A percentile compares a stretch with the other conserved stretches of the same genome.
Evolutionary conservation across 2,113 vertebrate species (phyloP).

Genomic region (Irena cyanogastra): DNA sequence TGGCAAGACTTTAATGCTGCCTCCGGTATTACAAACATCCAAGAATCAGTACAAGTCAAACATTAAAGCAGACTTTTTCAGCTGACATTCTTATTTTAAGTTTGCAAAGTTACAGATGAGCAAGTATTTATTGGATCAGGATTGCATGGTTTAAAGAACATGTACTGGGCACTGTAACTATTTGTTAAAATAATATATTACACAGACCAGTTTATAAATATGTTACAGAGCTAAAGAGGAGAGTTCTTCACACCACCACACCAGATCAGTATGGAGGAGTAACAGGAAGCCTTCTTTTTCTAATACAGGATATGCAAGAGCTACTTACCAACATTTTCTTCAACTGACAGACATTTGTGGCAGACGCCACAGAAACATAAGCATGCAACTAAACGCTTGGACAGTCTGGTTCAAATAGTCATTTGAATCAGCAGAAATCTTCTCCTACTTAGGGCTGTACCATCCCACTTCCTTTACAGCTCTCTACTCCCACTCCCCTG

Average conservation of each 20-base stretch:
- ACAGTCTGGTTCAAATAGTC: neutral
- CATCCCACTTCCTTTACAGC: neutral
- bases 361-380: neutral
- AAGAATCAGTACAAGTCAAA: neutral
- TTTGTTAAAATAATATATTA: neutral
- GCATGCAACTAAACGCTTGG: accelerated
- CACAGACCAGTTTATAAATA: neutral
- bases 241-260: neutral
- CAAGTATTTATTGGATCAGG: neutral
- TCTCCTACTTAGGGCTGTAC: neutral
- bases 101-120: neutral
- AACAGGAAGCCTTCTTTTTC: neutral
- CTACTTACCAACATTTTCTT: neutral
- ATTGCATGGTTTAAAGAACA: neutral
- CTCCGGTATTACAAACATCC: neutral
- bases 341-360: neutral
- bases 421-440: neutral
- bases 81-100: neutral
- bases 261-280: neutral
- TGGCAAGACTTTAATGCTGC: neutral
- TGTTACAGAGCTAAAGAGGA: neutral
- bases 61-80: neutral
- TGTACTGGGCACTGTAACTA: neutral
- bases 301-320: neutral
- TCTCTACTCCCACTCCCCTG: neutral